Evolutionary conservation across 2,797 vertebrate species (phyloP), one percentile per base, ranked within the genome.

Genomic region (Cyprinodon diabolis): DNA sequence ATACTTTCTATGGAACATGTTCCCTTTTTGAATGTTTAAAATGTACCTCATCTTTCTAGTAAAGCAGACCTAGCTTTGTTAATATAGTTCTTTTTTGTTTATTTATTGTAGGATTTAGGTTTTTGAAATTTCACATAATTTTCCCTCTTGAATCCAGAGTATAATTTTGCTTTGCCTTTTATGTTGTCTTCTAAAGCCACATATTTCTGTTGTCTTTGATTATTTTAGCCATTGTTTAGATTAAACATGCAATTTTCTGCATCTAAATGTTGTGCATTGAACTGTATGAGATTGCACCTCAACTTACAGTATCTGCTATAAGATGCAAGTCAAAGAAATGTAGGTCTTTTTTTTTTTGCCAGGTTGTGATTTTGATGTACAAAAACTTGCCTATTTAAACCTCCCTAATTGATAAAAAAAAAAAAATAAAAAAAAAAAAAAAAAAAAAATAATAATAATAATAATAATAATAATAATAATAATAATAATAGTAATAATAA

Each of bases 301-400:
- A 82, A 87, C 85, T 84, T 77, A n/a, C n/a, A n/a, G n/a, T n/a
- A 85, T 82, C 77, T 78, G 69, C 66, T 76, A 68, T 77, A 71
- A 73, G 62, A 60, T 84, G 48, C 54, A 73, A 81, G 87, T 79
- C 88, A 86, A 79, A 68, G 56, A 67, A 66, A 75, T 86, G 90
- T 82, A 74, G 87, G 90, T 75, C 81, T 85, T 30, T 43, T 88
- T 79, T 70, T 48, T 85, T 87, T 87, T 84, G 83, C 84, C 85
- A 86, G 87, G 84, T 87, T 78, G 76, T 84, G 83, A 74, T 89
- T 80, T 83, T 78, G 66, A 82, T 86, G 72, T 78, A 68, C 52
- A 78, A 1, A 66, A 81, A 84, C 49, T 14, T 75, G 68, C 12
- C 25, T 83, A 75, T 71, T 76, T 69, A 71, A 43, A 80, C 71